Conservation (phyloP, 2,797 vertebrate genomes). For the Enteromius viviparus region DNA sequence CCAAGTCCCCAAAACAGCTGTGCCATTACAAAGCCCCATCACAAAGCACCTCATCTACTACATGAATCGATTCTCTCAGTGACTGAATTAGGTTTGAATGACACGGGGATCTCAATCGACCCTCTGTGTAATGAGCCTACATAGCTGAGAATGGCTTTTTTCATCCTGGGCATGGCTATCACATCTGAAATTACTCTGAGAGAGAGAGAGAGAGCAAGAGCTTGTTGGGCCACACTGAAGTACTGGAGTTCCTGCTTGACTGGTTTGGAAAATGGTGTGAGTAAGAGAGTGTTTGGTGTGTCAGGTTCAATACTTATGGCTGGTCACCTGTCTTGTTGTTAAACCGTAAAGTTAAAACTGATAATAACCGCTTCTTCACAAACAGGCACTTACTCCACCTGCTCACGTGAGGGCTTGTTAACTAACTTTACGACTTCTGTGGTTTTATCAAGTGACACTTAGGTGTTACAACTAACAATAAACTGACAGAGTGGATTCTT, state of each 20-base stretch:
- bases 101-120: background rate
- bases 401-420: background rate
- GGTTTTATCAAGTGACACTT: background rate
- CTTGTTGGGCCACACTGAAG: constrained; percentile 5
- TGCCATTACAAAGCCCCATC: constrained; percentile 12
- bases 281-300: background rate
- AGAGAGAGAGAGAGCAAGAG: background rate
- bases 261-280: constrained; percentile 12
- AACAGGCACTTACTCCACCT: background rate
- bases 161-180: too few species aligned
- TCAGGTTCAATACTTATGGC: background rate
- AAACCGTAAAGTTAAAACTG: constrained; percentile 1
- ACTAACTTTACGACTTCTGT: constrained; percentile 4
- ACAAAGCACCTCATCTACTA: constrained; percentile 24
- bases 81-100: constrained; percentile 37
- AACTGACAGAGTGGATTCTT: constrained; percentile 3
- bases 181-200: constrained; percentile 21
- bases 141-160: too few species aligned
- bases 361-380: background rate
- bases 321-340: constrained; percentile 29
- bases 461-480: constrained; percentile 33
- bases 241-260: constrained; percentile 23
- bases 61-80: constrained; percentile 30
- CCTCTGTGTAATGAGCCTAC: constrained; percentile 12
- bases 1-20: constrained; percentile 13